Evolutionary conservation across 23 tunicate genomes (phyloP).

Genomic region (Aplidium turbinatum): DNA sequence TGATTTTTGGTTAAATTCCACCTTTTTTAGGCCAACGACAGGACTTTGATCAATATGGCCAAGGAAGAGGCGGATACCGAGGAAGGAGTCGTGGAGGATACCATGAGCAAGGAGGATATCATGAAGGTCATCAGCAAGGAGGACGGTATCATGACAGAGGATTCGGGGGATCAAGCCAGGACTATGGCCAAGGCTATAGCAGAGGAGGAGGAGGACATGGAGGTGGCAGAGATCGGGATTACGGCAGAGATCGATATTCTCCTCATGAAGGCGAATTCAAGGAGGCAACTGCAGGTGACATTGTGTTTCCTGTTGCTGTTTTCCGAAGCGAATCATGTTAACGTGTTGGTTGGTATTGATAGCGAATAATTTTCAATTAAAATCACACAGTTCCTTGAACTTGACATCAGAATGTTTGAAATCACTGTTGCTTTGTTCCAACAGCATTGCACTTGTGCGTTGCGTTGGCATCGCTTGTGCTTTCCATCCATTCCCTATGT

Average conservation of each 20-base stretch:
- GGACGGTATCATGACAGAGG: conserved; percentile 14
- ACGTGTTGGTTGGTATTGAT: too few species aligned
- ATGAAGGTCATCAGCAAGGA: conserved; percentile 39
- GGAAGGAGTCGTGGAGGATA: conserved; percentile 40
- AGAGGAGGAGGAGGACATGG: conserved; percentile 38
- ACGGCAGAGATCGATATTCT: conserved; percentile 33
- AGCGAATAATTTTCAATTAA: too few species aligned
- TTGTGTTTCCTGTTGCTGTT: conserved; percentile 1
- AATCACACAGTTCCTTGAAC: conserved; percentile 33
- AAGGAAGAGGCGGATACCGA: conserved; percentile 38
- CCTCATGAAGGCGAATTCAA: conserved; percentile 37
- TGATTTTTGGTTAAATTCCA: too few species aligned
- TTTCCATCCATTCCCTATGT: not conserved
- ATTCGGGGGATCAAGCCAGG: conserved; percentile 53
- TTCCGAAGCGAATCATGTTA: too few species aligned
- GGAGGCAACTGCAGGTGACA: conserved; percentile 49
- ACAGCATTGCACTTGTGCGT: not conserved
- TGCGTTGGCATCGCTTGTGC: not conserved
- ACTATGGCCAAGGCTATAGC: conserved; percentile 18
- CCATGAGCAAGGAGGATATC: conserved; percentile 81
- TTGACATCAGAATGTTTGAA: not conserved
- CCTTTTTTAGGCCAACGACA: conserved; percentile 29
- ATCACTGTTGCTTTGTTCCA: not conserved
- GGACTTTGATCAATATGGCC: conserved; percentile 32
- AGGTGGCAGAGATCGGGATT: conserved; percentile 38